Base-by-base conservation (phyloP, 2,113 vertebrate species). In the Tympanuchus pallidicinctus region DNA sequence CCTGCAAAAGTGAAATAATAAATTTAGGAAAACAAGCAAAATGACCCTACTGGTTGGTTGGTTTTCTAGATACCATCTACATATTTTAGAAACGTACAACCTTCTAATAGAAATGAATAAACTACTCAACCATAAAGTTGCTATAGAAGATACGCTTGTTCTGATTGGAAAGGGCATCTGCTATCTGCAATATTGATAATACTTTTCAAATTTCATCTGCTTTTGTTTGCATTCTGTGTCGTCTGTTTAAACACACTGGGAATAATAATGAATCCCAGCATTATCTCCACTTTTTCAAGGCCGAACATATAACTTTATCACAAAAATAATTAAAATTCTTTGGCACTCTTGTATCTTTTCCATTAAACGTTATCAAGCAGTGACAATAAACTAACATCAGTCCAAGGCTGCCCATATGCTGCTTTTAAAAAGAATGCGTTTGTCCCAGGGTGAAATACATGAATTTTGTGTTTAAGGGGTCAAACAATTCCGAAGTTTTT, bases 291-390 rank as follows among this genome's bases (percentile, higher is more conserved):
- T 99, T 99, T 98, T 99, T 99, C 98, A 98, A 98, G 99, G 99
- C 99, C 99, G 98, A 99, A 99, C 99, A 99, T 99, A 99, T 99
- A 99, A 99, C 99, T 99, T 99, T 99, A 99, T 99, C 99, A 99
- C 98, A 99, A 98, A 99, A 99, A 99, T 99, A 99, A 99, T 99
- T 99, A 99, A 98, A 98, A 98, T 98, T 98, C 99, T 99, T 99
- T 99, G 99, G 99, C 99, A 99, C 98, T 97, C 98, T 98, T 98
- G 98, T 99, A 98, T 99, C 98, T 98, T 99, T 99, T 99, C 99
- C 98, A 99, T 99, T 99, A 99, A 98, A 99, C 97, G 98, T 99
- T 99, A 99, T 99, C 99, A 98, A 98, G 97, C 98, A 96, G 97
- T 98, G 99, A 99, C 99, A 99, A 99, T 98, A 98, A 98, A 98